These are phyloP conservation scores for Diaperis boleti DNA, from an alignment of 2,888 invertebrate species.

Conservation along the genomic window DNA sequence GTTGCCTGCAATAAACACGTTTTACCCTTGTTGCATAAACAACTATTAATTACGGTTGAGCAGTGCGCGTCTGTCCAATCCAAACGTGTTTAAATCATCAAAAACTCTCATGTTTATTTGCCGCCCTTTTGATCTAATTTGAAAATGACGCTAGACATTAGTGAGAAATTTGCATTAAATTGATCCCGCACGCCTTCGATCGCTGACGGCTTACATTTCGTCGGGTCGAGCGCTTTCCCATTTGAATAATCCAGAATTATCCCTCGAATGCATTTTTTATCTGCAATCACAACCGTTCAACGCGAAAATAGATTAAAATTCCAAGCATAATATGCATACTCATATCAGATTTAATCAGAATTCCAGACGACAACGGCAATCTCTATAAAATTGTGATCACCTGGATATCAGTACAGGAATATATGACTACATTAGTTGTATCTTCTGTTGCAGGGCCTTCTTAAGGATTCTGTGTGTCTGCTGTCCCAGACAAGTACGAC, in stretches of 20 bases:
- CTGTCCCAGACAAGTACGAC: conserved; percentile 84
- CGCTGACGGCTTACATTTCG: not conserved
- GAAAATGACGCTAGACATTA: too few relatives aligned
- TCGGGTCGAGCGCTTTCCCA: not conserved
- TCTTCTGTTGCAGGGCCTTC: conserved; percentile 84
- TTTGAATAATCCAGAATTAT: conserved; percentile 9
- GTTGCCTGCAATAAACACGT: too few relatives aligned
- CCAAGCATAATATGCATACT: conserved; percentile 2
- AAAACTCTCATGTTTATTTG: too few relatives aligned
- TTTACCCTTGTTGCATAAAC: too few relatives aligned
- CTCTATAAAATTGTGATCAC: not conserved
- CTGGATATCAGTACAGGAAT: not conserved
- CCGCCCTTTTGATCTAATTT: too few relatives aligned
- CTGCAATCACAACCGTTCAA: not conserved
- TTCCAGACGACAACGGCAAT: not conserved
- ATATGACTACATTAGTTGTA: not conserved
- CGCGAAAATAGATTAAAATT: not conserved
- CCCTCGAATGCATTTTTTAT: conserved; percentile 13
- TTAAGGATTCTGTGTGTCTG: conserved; percentile 91
- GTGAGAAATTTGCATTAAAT: not conserved
- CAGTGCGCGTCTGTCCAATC: too few relatives aligned
- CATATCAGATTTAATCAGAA: conserved; percentile 2
- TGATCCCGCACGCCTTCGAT: not conserved
- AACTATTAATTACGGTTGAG: too few relatives aligned
- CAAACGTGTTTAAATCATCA: too few relatives aligned